These are phyloP conservation scores for Gallinago undulata DNA, from an alignment of 2,113 vertebrate species.

Conservation along the genomic window DNA sequence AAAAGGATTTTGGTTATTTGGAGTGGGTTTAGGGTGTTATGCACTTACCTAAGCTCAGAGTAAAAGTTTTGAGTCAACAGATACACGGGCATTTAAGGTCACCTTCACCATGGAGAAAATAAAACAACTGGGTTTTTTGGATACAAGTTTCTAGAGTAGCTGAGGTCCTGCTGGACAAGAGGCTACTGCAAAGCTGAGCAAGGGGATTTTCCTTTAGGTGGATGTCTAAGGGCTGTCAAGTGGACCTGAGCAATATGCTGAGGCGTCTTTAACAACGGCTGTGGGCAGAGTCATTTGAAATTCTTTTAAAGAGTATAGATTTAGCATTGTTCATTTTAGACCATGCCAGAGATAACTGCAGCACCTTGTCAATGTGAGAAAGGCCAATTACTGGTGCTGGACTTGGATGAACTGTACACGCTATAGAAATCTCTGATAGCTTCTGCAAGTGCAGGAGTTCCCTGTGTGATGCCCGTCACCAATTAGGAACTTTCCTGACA, in stretches of 20 bases:
- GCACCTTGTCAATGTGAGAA: neutral
- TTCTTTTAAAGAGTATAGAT: neutral
- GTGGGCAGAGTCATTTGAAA: neutral
- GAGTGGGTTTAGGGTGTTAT: neutral
- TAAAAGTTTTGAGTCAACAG: neutral
- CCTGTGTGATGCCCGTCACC: neutral
- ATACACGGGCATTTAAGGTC: neutral
- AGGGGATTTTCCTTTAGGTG: neutral
- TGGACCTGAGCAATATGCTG: neutral
- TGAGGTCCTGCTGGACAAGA: neutral
- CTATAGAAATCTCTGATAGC: neutral
- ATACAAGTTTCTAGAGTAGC: neutral
- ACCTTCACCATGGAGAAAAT: neutral
- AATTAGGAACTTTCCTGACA: neutral
- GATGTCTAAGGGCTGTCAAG: neutral
- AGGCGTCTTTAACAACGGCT: neutral
- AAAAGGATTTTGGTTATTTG: neutral
- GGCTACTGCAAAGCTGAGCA: neutral
- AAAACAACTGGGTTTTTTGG: neutral
- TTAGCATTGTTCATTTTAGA: neutral
- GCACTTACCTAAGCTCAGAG: neutral
- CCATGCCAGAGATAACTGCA: neutral
- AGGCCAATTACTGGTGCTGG: neutral
- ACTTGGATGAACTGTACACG: accelerated
- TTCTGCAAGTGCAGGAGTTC: neutral